Evolutionary conservation across 2,797 vertebrate genomes (phyloP), one percentile per base, ranked within the genome.

Genomic region (Falco rusticolus): DNA sequence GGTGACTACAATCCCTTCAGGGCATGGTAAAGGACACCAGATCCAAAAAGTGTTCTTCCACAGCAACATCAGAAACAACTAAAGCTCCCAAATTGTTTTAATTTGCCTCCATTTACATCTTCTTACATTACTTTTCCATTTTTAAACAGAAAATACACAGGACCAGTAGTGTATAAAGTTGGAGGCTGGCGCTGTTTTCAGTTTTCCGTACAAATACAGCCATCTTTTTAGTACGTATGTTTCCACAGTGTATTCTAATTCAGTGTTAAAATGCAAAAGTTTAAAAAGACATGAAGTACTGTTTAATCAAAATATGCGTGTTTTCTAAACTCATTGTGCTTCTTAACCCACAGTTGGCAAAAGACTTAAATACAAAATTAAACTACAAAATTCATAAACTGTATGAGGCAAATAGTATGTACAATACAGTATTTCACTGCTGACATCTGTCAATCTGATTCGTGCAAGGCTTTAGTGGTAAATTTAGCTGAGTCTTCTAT

Each of bases 371-470:
- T 64, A 22, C 10, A 94, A 86, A 88, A 89, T 37, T 59, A 60
- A 47, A 45, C 21, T 75, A 39, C 15, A 45, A 81, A 76, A 41
- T 65, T 59, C 80, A 54, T 56, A 76, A 89, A 68, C 14, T 2
- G 0, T 61, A 37, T 78, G 51, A 60, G 17, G 16, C 41, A 71
- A 83, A 51, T 43, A 19, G 3, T 37, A 34, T 54, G 28, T 41
- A 33, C 16, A 53, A 17, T 37, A 22, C 21, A 22, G 17, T 60
- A 54, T 84, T 71, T 88, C 16, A 20, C 11, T 70, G 22, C 25
- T 89, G 74, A 64, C 54, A 63, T 75, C 69, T 90, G 41, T 81
- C 87, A 71, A 14, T 89, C 68, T 80, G 48, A 78, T 69, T 88
- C 4, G 1, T 43, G 74, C 37, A 69, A 68, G 25, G 14, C 16